Evolutionary conservation across 2,888 invertebrate species (phyloP), one percentile per base, ranked within the genome.

Genomic region (Cephus pygmeus): DNA sequence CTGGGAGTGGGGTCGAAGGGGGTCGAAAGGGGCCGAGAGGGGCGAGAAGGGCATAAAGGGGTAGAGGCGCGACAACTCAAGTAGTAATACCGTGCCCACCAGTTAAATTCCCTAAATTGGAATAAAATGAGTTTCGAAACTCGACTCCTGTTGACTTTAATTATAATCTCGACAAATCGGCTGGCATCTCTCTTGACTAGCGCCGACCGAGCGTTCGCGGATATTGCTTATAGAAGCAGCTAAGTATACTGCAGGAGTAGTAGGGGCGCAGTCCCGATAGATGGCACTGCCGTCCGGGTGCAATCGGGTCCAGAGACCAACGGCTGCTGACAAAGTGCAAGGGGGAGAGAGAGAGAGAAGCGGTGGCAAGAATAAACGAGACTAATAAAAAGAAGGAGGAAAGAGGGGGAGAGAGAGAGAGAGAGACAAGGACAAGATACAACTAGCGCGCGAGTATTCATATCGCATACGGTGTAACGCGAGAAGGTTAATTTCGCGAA

Each of bases 21-120:
- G 36, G 35, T 40, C 4, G 40, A 40, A 1, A 15, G 15, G 36
- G 36, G 35, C 0, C 35, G 35, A 12, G 1, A 36, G 4, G 40
- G 40, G 2, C 40, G 4, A 40, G 15, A 40, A 40, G 40, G 40
- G 40, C 40, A 40, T 40, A 15, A 40, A 40, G 40, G 40, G 40
- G 40, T 31, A 69, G 71, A 23, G 36, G 82, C 74, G 80, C 81
- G 82, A 40, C 81, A 84, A 83, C 82, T 85, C 83, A 85, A 87
- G 87, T 87, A 85, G 85, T 81, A 85, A 85, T 85, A 84, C 83
- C 81, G 82, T 83, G 78, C 83, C 80, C 71, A 9, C 4, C 33
- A n/a, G 34, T 86, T 85, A 84, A 86, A 87, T 86, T 85, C 81
- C 78, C 84, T 82, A 85, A 87, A 88, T 88, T 88, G 85, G 79